Conservation (phyloP, 2,888 invertebrate genomes). For the Galeruca laticollis region DNA sequence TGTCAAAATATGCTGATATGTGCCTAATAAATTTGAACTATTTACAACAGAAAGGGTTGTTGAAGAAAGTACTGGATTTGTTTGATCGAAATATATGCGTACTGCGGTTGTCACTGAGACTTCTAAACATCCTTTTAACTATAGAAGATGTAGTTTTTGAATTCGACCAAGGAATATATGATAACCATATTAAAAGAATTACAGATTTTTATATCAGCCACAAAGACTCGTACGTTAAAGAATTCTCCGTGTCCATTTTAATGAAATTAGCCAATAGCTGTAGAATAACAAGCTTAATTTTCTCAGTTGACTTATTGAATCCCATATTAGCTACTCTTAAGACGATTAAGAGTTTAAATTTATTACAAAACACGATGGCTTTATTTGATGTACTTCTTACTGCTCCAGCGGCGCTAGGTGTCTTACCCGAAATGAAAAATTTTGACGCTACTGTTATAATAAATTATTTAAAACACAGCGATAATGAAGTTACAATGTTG, state of each 20-base stretch:
- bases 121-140: slow-evolving; percentile 52
- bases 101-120: slow-evolving; percentile 52
- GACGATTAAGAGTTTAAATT: slow-evolving; percentile 45
- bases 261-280: slow-evolving; percentile 50
- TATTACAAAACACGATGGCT: slow-evolving; percentile 50
- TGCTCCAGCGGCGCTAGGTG: slow-evolving; percentile 50
- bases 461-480: slow-evolving; percentile 45
- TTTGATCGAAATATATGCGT: slow-evolving; percentile 57
- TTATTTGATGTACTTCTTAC: slow-evolving; percentile 53
- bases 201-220: slow-evolving; percentile 52
- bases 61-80: slow-evolving; percentile 52
- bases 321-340: slow-evolving; percentile 54
- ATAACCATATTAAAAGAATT: slow-evolving; percentile 54
- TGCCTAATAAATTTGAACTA: slow-evolving; percentile 53
- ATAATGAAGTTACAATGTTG: slow-evolving; percentile 43
- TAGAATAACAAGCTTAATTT: slow-evolving; percentile 52
- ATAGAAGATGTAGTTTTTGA: slow-evolving; percentile 52
- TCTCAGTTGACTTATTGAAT: slow-evolving; percentile 51
- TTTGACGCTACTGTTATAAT: slow-evolving; percentile 52
- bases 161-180: slow-evolving; percentile 56
- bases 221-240: slow-evolving; percentile 51
- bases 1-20: slow-evolving; percentile 58
- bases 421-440: slow-evolving; percentile 48
- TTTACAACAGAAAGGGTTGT: slow-evolving; percentile 52
- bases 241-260: slow-evolving; percentile 54